These are phyloP conservation scores for Gortyna flavago DNA, from an alignment of 2,888 invertebrate species.

Conservation along the genomic window DNA sequence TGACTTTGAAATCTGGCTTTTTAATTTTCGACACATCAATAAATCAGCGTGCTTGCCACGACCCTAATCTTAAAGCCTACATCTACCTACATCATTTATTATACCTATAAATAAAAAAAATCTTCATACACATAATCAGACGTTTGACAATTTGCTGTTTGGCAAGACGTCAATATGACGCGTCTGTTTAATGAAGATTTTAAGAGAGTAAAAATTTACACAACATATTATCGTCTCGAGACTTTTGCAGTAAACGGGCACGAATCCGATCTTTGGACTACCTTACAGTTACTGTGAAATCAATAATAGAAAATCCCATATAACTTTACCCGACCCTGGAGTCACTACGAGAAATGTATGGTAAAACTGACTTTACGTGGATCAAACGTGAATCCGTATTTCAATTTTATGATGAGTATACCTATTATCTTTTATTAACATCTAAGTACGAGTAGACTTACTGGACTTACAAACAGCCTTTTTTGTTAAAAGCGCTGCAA, in stretches of 20 bases:
- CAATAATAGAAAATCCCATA: not conserved
- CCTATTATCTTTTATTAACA: not conserved
- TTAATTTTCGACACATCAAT: constrained; percentile 32
- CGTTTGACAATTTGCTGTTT: constrained; percentile 43
- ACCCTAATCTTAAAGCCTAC: constrained; percentile 40
- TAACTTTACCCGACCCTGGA: not conserved
- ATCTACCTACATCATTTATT: constrained; percentile 35
- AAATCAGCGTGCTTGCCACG: constrained; percentile 34
- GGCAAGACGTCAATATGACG: constrained; percentile 28
- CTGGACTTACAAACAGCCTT: not conserved
- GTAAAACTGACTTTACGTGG: not conserved
- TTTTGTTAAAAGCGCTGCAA: not conserved
- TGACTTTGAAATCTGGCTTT: constrained; percentile 7
- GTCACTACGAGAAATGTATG: not conserved
- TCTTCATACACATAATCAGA: constrained; percentile 38
- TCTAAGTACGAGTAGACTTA: not conserved
- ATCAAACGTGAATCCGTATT: not conserved
- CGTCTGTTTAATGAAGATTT: constrained; percentile 8
- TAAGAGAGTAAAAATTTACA: not conserved
- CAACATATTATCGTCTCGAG: not conserved
- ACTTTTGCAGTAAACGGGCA: not conserved
- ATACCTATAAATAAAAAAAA: constrained; percentile 16
- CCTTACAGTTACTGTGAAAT: not conserved
- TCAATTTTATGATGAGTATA: not conserved
- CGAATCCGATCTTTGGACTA: not conserved